Percentiles rank a stretch among this genome's conserved stretches.
These are phyloP conservation scores for Dioctria rufipes DNA, from an alignment of 2,888 invertebrate genomes.

Conservation along the genomic window DNA sequence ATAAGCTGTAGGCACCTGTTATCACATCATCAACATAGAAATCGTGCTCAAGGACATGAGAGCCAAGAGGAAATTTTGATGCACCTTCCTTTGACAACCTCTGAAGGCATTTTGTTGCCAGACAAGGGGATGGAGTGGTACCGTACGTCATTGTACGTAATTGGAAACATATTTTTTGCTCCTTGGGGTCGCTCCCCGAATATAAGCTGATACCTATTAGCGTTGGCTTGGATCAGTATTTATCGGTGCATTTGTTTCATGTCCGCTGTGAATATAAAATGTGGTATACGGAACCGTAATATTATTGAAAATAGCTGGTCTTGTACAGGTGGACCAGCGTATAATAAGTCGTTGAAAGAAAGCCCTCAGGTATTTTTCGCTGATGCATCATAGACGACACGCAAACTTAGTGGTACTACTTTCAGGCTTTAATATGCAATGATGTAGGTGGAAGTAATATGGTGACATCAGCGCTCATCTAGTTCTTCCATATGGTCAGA, in stretches of 20 bases:
- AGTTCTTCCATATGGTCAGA: constrained; percentile 59
- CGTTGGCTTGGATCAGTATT: constrained; percentile 14
- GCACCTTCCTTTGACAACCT: constrained; percentile 49
- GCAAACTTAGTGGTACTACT: too few species aligned
- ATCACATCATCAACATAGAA: constrained; percentile 60
- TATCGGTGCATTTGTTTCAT: constrained; percentile 56
- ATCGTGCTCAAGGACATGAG: constrained; percentile 37
- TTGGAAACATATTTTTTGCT: constrained; percentile 48
- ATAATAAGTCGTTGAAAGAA: constrained; percentile 57
- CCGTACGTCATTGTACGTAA: constrained; percentile 43
- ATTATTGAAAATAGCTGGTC: constrained; percentile 55
- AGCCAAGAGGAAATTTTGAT: constrained; percentile 56
- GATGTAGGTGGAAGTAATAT: constrained; percentile 29
- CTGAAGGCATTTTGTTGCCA: constrained; percentile 48
- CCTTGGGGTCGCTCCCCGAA: constrained; percentile 49
- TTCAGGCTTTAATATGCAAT: too few species aligned
- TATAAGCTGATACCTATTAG: constrained; percentile 50
- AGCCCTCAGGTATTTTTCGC: constrained; percentile 48
- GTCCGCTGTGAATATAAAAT: constrained; percentile 54
- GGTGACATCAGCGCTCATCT: not conserved
- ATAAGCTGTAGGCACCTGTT: constrained; percentile 50
- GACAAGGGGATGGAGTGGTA: constrained; percentile 50
- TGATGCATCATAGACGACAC: constrained; percentile 1
- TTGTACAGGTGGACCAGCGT: constrained; percentile 56
- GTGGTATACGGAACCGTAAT: too few species aligned